These are phyloP conservation scores for Halcyon smyrnensis DNA, from an alignment of 2,797 vertebrate species.

Conservation along the genomic window DNA sequence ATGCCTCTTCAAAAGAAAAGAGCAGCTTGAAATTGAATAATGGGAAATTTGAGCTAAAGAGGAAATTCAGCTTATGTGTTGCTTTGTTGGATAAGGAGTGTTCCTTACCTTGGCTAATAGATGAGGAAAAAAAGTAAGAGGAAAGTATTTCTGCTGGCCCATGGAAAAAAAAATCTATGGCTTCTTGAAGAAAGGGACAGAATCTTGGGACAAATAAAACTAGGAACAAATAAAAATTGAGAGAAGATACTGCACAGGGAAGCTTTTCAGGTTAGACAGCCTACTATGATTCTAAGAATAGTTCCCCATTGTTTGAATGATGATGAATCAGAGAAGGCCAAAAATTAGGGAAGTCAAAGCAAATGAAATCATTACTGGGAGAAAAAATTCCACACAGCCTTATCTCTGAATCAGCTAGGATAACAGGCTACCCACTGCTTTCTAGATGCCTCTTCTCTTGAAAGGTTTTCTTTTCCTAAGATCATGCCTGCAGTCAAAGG, in stretches of 20 bases:
- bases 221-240: background rate
- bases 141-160: background rate
- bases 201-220: background rate
- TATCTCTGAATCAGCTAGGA: background rate
- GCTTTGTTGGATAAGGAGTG: background rate
- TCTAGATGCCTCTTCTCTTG: background rate
- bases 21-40: background rate
- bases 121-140: background rate
- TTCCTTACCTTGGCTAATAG: background rate
- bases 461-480: background rate
- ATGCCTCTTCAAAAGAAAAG: background rate
- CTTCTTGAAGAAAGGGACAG: background rate
- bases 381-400: background rate
- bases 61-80: background rate
- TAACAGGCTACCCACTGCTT: background rate
- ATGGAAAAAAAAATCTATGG: background rate
- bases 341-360: background rate
- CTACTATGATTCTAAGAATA: background rate
- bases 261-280: background rate
- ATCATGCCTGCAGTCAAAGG: background rate
- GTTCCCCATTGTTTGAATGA: background rate
- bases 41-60: background rate
- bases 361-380: background rate
- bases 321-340: background rate
- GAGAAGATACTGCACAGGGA: background rate